These are phyloP conservation scores for Bubo bubo DNA, from an alignment of 2,113 vertebrate genomes.

Conservation along the genomic window DNA sequence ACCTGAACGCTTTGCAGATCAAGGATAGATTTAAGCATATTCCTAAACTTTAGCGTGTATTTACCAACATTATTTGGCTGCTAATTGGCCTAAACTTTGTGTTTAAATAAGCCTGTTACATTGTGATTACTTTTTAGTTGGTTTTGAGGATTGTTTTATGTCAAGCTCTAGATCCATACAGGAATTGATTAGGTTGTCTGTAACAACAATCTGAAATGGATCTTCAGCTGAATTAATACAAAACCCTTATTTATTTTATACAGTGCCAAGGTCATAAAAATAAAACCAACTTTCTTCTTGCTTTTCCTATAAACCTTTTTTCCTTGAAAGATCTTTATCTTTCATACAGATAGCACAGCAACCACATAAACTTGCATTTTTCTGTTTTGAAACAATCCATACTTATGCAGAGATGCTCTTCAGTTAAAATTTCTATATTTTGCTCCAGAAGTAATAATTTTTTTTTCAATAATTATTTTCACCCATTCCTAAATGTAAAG, in stretches of 20 bases:
- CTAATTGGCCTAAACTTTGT: neutral
- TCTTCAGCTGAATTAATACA: neutral
- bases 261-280: neutral
- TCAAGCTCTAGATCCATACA: neutral
- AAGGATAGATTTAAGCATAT: neutral
- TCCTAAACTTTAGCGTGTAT: neutral
- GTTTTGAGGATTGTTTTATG: neutral
- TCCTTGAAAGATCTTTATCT: neutral
- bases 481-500: neutral
- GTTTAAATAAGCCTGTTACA: neutral
- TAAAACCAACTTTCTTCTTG: neutral
- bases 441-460: neutral
- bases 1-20: neutral
- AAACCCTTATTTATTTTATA: neutral
- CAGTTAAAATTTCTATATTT: neutral
- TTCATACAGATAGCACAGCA: neutral
- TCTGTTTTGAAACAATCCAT: neutral
- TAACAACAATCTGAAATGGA: neutral
- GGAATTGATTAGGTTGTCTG: neutral
- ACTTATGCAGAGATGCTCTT: neutral
- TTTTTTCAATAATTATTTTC: neutral
- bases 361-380: neutral
- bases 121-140: neutral
- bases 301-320: neutral
- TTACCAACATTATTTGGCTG: neutral